Evolutionary conservation across 2,113 vertebrate species (phyloP), one percentile per base, ranked within the genome.

Genomic region (Callorhinus ursinus): DNA sequence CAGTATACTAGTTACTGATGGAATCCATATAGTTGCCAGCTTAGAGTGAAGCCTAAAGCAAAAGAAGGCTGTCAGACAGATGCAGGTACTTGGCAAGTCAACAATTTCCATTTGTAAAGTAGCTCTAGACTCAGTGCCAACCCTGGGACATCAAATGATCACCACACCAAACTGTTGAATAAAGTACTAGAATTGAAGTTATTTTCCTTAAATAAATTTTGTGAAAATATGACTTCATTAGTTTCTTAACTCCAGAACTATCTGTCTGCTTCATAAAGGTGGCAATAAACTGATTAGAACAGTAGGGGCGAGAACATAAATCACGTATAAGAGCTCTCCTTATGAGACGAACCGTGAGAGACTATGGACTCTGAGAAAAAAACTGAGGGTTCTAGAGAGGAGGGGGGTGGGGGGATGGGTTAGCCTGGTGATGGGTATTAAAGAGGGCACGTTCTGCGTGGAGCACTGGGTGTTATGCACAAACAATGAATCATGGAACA

Each of bases 131-230:
- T 81, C 28, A 18, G 0, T 63, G 33, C 51, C 81, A 90, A 67
- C 55, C 36, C 80, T 87, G 16, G 80, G 39, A 69, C 26, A 67
- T 53, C 86, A 88, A 39, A 53, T 84, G 84, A 96, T 87, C 33
- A 36, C 39, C 57, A 86, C 31, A 79, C 5, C 77, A 86, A 81
- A 51, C 7, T 85, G 26, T 24, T 88, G 16, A 46, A 88, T 65
- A 67, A 88, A 90, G 65, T 26, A 91, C 53, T 93, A 57, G 24
- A 69, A 67, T 79, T 67, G 63, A 89, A 93, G 76, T 71, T 94
- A 57, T 95, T 69, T 63, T 65, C 57, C 24, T 46, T 77, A 89
- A 83, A 39, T n/a, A 80, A 95, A 61, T 84, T 19, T 39, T 67
- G 5, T 9, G 55, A 53, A 87, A 93, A 65, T 57, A 83, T 86